A percentile compares a stretch with the other conserved stretches of the same genome.
These are phyloP conservation scores for Spilarctia lutea DNA, from an alignment of 2,888 invertebrate genomes.

Conservation along the genomic window DNA sequence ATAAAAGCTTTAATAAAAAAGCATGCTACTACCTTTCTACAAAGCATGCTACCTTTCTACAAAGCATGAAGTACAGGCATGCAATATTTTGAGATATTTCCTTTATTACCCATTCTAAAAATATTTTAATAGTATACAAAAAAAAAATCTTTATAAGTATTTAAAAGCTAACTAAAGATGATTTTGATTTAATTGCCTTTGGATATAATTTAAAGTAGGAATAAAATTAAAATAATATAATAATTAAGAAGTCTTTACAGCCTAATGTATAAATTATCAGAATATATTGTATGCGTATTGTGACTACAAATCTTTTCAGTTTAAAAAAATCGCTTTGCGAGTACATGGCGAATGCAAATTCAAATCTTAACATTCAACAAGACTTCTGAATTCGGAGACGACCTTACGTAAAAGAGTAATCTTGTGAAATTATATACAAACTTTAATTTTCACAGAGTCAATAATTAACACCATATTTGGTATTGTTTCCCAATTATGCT, in stretches of 20 bases:
- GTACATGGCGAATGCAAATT: background rate
- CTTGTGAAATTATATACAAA: too few species aligned
- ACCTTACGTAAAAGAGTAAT: too few species aligned
- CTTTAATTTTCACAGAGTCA: background rate
- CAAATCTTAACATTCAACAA: background rate
- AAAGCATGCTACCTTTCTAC: constrained; percentile 37
- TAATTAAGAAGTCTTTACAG: background rate
- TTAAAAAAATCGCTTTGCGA: background rate
- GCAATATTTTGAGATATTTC: constrained; percentile 13
- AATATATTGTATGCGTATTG: background rate
- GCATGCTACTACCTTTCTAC: constrained; percentile 40
- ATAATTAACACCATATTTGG: background rate
- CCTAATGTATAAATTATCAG: background rate
- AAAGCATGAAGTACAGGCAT: constrained; percentile 45
- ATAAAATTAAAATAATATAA: background rate
- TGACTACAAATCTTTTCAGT: background rate
- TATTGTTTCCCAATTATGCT: background rate
- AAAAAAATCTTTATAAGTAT: background rate
- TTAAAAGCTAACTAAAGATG: background rate
- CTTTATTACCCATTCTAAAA: background rate
- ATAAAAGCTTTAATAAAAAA: constrained; percentile 21
- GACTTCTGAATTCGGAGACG: background rate
- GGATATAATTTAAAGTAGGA: background rate
- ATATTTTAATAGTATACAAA: background rate
- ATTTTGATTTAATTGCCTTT: too few species aligned